phyloP scores from a whole-genome alignment of 1,140 invertebrate species.

The Whitmania pigra region DNA sequence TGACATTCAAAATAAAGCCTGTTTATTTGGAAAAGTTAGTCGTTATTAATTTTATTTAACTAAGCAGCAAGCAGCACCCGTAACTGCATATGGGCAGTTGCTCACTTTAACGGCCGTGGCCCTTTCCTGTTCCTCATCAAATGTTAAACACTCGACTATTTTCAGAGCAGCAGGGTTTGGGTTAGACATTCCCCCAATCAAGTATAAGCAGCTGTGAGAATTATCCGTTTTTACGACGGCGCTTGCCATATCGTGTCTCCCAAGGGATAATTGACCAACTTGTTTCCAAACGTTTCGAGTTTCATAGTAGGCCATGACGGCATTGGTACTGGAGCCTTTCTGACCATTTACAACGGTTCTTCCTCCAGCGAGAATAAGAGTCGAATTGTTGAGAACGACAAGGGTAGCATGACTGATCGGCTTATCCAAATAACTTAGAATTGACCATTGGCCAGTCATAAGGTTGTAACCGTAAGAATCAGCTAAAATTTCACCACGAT shows the following conservation, averaged over 20 bases:
- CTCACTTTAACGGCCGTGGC: not conserved
- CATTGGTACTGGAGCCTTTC: not conserved
- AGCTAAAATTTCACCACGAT: not conserved
- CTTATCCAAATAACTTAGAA: not conserved
- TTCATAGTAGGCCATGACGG: not conserved
- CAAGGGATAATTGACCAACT: not conserved
- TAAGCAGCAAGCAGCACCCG: not conserved
- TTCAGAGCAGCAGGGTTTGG: not conserved
- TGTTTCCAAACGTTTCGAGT: constrained; percentile 9
- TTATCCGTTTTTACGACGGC: not conserved
- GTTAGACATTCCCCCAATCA: constrained; percentile 3
- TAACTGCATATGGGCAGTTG: not conserved
- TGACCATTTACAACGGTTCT: constrained; percentile 2
- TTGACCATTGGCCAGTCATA: not conserved
- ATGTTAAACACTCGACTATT: constrained; percentile 4
- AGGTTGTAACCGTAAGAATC: constrained; percentile 8
- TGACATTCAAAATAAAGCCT: too few relatives aligned
- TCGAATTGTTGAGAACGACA: constrained; percentile 2
- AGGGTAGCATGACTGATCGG: not conserved
- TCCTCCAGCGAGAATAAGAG: not conserved
- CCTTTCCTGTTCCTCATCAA: constrained; percentile 8
- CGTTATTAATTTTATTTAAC: constrained; percentile 11
- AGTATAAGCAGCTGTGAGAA: not conserved
- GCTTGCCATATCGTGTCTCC: not conserved
- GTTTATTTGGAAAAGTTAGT: not conserved